A percentile compares a stretch with the other conserved stretches of the same genome.
Conservation (phyloP, 1,140 invertebrate genomes). For the Neocloeon triangulifer region DNA sequence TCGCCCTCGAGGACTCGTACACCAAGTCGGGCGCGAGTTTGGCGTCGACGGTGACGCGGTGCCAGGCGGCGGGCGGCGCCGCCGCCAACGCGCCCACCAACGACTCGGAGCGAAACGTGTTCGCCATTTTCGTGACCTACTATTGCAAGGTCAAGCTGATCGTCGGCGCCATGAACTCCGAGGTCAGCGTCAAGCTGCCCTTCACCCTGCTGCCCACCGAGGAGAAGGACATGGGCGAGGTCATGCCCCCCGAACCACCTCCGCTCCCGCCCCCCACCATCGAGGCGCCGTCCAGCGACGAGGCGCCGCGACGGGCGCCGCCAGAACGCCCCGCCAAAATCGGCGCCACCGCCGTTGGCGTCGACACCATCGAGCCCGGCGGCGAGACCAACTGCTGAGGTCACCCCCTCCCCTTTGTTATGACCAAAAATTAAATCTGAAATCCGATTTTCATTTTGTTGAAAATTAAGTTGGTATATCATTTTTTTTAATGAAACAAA, state of each 20-base stretch:
- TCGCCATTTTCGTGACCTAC: constrained; percentile 74
- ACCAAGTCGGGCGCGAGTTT: constrained; percentile 38
- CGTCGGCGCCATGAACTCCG: constrained; percentile 53
- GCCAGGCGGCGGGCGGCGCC: constrained; percentile 12
- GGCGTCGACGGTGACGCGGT: constrained; percentile 39
- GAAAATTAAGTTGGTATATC: too few species aligned
- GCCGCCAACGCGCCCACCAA: neutral
- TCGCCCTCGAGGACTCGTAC: constrained; percentile 53
- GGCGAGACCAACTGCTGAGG: neutral
- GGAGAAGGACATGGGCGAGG: constrained; percentile 12
- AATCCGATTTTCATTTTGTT: neutral
- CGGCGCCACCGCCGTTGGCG: neutral
- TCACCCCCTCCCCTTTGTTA: neutral
- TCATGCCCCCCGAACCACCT: constrained; percentile 16
- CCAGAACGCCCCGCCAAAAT: too few species aligned
- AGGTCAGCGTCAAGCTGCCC: constrained; percentile 53
- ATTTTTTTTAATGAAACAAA: too few species aligned
- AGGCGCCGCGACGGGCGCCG: too few species aligned
- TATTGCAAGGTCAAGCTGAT: constrained; percentile 48
- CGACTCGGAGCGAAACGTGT: constrained; percentile 32
- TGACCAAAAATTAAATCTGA: neutral
- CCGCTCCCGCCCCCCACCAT: neutral
- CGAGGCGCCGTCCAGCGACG: constrained; percentile 4
- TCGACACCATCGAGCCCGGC: neutral
- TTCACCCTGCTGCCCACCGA: constrained; percentile 43